Evolutionary conservation across 2,113 vertebrate species (phyloP).

Genomic region (Aphyosemion australe): DNA sequence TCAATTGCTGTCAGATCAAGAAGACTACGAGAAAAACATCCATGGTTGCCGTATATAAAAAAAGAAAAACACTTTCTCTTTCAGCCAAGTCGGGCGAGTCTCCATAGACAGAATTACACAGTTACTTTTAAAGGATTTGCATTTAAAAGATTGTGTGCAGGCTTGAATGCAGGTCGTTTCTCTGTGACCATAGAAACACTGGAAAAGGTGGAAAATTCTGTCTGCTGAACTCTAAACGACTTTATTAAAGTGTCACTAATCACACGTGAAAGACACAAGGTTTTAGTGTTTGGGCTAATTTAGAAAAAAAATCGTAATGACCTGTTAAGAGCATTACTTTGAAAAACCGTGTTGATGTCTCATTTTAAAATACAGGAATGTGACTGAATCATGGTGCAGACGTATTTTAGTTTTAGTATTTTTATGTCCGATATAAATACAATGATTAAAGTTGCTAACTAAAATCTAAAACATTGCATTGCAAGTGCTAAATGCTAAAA

Average conservation of each 20-base stretch:
- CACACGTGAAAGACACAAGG: constrained; percentile 90
- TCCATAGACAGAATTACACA: constrained; percentile 87
- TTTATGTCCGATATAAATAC: too few species aligned
- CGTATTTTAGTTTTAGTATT: too few species aligned
- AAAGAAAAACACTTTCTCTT: constrained; percentile 77
- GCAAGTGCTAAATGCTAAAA: background rate
- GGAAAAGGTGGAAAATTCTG: constrained; percentile 98
- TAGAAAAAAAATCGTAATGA: constrained; percentile 85
- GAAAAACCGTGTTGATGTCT: constrained; percentile 77
- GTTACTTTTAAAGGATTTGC: constrained; percentile 90
- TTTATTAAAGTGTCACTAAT: constrained; percentile 99
- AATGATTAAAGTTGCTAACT: too few species aligned
- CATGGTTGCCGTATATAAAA: constrained; percentile 75
- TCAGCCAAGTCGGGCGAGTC: constrained; percentile 78
- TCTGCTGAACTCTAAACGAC: constrained; percentile 97
- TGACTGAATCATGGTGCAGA: constrained; percentile 34
- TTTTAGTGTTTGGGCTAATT: constrained; percentile 89
- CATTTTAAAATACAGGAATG: constrained; percentile 69
- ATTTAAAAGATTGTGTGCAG: constrained; percentile 90
- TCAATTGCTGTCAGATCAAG: constrained; percentile 87
- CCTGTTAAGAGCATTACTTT: constrained; percentile 85
- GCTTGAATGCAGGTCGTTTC: constrained; percentile 88
- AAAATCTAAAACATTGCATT: background rate
- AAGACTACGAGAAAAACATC: constrained; percentile 82
- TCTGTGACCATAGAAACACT: constrained; percentile 95